Conservation (phyloP, 2,113 vertebrate species). For the Carassius carassius region DNA sequence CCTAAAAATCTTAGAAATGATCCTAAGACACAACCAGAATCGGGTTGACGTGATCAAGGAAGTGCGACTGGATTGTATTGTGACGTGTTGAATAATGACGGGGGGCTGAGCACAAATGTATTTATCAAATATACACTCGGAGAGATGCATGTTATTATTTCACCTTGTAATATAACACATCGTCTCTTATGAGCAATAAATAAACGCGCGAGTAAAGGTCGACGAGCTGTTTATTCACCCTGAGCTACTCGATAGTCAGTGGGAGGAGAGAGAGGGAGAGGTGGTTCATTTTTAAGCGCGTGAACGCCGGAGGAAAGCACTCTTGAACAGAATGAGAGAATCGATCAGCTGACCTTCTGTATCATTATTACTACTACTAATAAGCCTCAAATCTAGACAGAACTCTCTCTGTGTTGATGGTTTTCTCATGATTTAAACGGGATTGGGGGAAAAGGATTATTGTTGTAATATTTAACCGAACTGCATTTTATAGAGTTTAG, state of each 20-base stretch:
- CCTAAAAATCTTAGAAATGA: neutral
- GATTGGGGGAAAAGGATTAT: neutral
- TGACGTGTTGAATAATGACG: slow-evolving; percentile 4
- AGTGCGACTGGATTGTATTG: neutral
- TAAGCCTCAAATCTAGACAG: neutral
- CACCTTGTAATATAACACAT: neutral
- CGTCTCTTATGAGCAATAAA: neutral
- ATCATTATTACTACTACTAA: neutral
- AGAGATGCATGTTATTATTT: neutral
- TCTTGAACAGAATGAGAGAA: slow-evolving; percentile 23
- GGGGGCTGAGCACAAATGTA: neutral
- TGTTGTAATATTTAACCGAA: neutral
- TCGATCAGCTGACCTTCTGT: slow-evolving; percentile 35
- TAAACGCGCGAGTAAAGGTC: neutral
- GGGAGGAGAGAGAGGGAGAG: slow-evolving; percentile 15
- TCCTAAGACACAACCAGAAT: neutral
- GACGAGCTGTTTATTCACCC: neutral
- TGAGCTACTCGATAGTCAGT: slow-evolving; percentile 10
- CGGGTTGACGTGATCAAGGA: neutral
- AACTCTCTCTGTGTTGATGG: neutral
- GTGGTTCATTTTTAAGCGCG: slow-evolving; percentile 3
- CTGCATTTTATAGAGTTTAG: neutral
- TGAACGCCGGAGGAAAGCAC: neutral
- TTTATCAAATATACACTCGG: neutral
- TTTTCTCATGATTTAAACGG: neutral